Evolutionary conservation across 2,113 vertebrate genomes (phyloP), one percentile per base, ranked within the genome.

Genomic region (Epinephelus fuscoguttatus): DNA sequence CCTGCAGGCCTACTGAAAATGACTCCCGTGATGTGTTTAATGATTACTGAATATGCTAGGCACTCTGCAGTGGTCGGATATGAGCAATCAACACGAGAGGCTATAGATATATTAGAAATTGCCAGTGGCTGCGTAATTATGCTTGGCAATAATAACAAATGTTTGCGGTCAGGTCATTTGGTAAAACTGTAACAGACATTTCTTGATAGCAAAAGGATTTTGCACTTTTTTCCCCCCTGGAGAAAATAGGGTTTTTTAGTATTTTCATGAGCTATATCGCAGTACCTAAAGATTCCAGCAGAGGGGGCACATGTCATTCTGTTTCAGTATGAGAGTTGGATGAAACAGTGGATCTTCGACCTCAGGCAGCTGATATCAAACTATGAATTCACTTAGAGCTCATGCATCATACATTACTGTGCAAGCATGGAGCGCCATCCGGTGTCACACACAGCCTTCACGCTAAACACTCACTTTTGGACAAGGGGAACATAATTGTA

Each of bases 251-350:
- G 66, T 52, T 64, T 15, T 19, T 17, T n/a, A n/a, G n/a, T n/a
- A 52, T 21, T 47, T 53, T 30, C 4, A 2, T 72, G 7, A 60
- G 4, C 11, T 5, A 45, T 14, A 3, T 6, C 85, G 93, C 23
- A 80, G 47, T 80, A 75, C 70, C 37, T 50, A 15, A 61, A 6
- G 1, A 5, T 0, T 33, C 84, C 92, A 87, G 70, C 81, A 94
- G 93, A 91, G 63, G 64, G 81, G 0, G 90, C 42, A 33, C 86
- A 52, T 49, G 86, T 64, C 57, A 62, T 88, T 80, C 70, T 68
- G 15, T 66, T 84, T 1, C 0, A 23, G 21, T 75, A 40, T 37
- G 10, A 50, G 72, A 47, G 12, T 45, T 49, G 14, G 19, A 6
- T 62, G 33, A 57, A 53, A 23, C 9, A 2, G 3, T 2, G 8